These are phyloP conservation scores for Harpagifer antarcticus DNA, from an alignment of 2,797 vertebrate genomes.

Conservation along the genomic window DNA sequence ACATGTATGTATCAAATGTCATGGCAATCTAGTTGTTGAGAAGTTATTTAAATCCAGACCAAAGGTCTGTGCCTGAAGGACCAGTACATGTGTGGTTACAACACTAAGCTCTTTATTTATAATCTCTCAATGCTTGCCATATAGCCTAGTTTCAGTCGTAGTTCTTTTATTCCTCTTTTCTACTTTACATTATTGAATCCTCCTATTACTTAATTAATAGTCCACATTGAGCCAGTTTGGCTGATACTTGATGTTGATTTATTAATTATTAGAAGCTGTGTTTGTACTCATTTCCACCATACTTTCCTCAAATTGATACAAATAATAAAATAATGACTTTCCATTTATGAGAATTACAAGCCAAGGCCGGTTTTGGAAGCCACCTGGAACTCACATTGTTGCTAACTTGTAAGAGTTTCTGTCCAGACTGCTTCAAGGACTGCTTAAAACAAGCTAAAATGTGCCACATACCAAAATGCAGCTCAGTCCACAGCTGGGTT, in stretches of 20 bases:
- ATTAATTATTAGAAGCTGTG: constrained; percentile 5
- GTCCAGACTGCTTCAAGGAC: constrained; percentile 30
- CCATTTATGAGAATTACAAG: constrained; percentile 19
- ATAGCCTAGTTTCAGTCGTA: not conserved
- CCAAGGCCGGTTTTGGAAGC: constrained; percentile 30
- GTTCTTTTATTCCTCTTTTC: constrained; percentile 4
- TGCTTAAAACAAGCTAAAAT: constrained; percentile 28
- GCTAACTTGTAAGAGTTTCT: constrained; percentile 18
- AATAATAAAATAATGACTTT: constrained; percentile 21
- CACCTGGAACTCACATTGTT: constrained; percentile 47
- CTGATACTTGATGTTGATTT: constrained; percentile 21
- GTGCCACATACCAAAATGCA: constrained; percentile 28
- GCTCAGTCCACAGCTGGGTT: constrained; percentile 35
- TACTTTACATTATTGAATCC: constrained; percentile 13
- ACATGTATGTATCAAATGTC: not conserved
- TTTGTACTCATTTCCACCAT: constrained; percentile 22
- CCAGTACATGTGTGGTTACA: constrained; percentile 2
- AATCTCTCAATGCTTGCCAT: constrained; percentile 1
- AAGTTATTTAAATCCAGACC: not conserved
- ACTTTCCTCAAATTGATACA: constrained; percentile 28
- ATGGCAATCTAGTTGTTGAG: not conserved
- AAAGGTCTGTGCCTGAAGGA: not conserved
- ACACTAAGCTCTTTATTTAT: not conserved
- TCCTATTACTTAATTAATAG: constrained; percentile 27
- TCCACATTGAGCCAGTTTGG: constrained; percentile 19